Conservation (phyloP, 2,888 invertebrate genomes). For the Alloplasta piceator region DNA sequence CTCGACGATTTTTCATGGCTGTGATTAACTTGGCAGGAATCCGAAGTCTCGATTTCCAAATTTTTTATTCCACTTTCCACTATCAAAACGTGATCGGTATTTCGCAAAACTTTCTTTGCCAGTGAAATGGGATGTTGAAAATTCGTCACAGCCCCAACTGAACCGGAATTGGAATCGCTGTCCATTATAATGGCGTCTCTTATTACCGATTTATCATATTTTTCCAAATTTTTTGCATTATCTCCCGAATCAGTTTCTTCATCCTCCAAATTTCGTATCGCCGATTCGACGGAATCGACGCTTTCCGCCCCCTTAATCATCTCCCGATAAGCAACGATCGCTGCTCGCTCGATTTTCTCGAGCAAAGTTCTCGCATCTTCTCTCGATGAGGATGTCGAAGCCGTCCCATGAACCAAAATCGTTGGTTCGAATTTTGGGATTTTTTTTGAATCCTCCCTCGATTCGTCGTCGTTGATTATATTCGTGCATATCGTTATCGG, state of each 20-base stretch:
- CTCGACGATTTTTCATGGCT: not conserved
- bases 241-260: not conserved
- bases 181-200: constrained; percentile 73
- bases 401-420: constrained; percentile 72
- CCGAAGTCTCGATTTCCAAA: constrained; percentile 37
- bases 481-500: constrained; percentile 40
- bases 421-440: constrained; percentile 66
- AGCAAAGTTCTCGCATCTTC: constrained; percentile 52
- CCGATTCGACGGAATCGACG: constrained; percentile 69
- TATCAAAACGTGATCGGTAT: constrained; percentile 71
- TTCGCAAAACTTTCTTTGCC: constrained; percentile 71
- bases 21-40: not conserved
- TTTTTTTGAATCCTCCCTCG: constrained; percentile 16
- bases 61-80: constrained; percentile 72
- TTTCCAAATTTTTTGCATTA: constrained; percentile 65
- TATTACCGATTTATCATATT: constrained; percentile 66
- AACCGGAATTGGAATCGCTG: constrained; percentile 66
- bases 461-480: not conserved
- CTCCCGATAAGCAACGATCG: constrained; percentile 69
- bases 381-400: constrained; percentile 43
- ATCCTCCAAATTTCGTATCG: constrained; percentile 71
- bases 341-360: constrained; percentile 70
- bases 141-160: constrained; percentile 70
- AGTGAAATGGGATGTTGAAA: constrained; percentile 72
- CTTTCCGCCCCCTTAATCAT: constrained; percentile 67